Conservation (phyloP, 1,140 invertebrate genomes). For the Drosophila tristis region DNA sequence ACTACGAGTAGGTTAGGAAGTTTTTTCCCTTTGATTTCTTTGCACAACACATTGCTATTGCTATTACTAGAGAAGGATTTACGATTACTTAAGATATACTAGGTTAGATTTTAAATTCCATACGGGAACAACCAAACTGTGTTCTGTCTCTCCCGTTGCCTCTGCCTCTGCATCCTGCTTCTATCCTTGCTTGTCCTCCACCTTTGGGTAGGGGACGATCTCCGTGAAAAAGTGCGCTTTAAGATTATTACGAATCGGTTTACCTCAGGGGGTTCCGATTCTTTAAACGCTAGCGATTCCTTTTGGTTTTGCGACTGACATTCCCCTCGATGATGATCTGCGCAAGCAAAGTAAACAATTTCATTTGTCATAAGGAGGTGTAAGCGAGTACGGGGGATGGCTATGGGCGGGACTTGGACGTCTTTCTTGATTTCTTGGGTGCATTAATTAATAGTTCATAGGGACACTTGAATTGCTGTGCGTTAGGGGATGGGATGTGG, state of each 20-base stretch:
- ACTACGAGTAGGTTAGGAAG: constrained; percentile 27
- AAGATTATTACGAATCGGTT: constrained; percentile 74
- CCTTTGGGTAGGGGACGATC: constrained; percentile 1
- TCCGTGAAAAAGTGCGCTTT: constrained; percentile 42
- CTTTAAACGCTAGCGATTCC: constrained; percentile 84
- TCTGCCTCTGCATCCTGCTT: constrained; percentile 4
- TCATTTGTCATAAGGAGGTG: constrained; percentile 26
- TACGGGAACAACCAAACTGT: constrained; percentile 22
- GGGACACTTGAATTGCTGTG: constrained; percentile 61
- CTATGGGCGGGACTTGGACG: constrained; percentile 6
- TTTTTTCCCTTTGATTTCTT: constrained; percentile 5
- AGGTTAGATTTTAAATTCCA: constrained; percentile 45
- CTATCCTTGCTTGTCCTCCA: constrained; percentile 11
- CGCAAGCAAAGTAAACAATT: constrained; percentile 31
- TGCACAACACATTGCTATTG: constrained; percentile 32
- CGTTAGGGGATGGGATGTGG: constrained; percentile 7
- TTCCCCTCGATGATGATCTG: constrained; percentile 84
- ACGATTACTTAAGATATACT: constrained; percentile 45
- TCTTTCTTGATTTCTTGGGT: not conserved
- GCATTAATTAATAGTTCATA: constrained; percentile 7
- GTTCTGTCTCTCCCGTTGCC: not conserved
- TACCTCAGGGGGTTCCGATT: constrained; percentile 83
- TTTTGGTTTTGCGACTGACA: constrained; percentile 83
- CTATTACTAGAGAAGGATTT: constrained; percentile 31
- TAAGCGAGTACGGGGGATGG: not conserved